A percentile compares a stretch with the other conserved stretches of the same genome.
Conservation (phyloP, 2,113 vertebrate species). For the Gymnobelideus leadbeateri region DNA sequence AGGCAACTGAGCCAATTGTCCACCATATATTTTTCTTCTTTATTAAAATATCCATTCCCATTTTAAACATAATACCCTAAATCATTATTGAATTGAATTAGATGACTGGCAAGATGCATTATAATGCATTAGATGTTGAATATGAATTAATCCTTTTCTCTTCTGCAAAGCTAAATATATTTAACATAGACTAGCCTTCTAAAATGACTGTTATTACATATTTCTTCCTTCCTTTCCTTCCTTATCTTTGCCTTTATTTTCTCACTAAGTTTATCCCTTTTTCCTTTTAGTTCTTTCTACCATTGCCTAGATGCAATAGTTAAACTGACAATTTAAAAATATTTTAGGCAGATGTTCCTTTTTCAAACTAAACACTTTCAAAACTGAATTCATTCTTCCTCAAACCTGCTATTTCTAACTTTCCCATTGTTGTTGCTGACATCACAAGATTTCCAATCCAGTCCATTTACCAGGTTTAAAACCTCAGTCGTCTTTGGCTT, state of each 20-base stretch:
- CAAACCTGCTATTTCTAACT: neutral
- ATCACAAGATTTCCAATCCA: neutral
- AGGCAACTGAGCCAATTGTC: neutral
- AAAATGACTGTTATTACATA: neutral
- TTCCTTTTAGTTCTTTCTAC: constrained; percentile 41
- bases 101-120: neutral
- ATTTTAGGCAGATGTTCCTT: constrained; percentile 43
- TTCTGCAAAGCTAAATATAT: constrained; percentile 42
- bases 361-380: neutral
- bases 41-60: neutral
- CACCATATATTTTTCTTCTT: neutral
- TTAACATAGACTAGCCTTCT: constrained; percentile 25
- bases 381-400: no score
- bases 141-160: neutral
- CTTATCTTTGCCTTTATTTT: neutral
- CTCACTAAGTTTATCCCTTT: constrained; percentile 39
- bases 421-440: neutral
- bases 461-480: neutral
- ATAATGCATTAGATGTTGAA: neutral
- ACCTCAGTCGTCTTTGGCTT: neutral
- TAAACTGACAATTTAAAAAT: constrained; percentile 15
- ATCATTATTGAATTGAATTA: neutral
- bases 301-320: neutral
- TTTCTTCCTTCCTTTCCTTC: neutral
- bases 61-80: neutral